Evolutionary conservation across 2,797 vertebrate species (phyloP), one percentile per base, ranked within the genome.

Genomic region (Gymnothorax reevesii): DNA sequence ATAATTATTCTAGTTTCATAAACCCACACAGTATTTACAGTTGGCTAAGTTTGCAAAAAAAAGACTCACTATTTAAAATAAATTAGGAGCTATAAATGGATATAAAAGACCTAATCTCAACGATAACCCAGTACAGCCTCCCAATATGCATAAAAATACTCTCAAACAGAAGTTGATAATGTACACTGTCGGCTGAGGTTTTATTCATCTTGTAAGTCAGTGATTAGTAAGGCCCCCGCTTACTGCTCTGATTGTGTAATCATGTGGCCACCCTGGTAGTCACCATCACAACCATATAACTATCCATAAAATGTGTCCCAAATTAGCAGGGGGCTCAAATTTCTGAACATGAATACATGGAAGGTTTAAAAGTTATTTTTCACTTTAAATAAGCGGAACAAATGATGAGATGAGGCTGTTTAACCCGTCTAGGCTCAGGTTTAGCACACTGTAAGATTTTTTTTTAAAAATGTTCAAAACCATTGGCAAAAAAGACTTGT

Each of bases 231-330:
- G 59, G 12, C 25, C 59, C 2, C n/a, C 7, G 12, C 82, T 83
- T 33, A 7, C 52, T 10, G 80, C 80, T 57, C 55, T 83, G 82
- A 83, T 83, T 83, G 59, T 60, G 60, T 83, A 55, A 57, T 60
- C 57, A 33, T 83, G 10, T 27, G 25, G 82, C 82, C 82, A 83
- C 55, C 13, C 54, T 57, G 49, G 27, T 25, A 7, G 82, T 83
- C 7, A 27, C 82, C 82, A 83, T 55, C 25, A 83, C 82, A 83
- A 83, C 82, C 82, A 13, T 83, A 57, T 83, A 83, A 83, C 82
- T 60, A 83, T 57, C 59, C 82, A 83, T 83, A 25, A 83, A 55
- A 57, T 83, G 55, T 25, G 60, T 83, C 82, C 82, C 82, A 59
- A 57, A 83, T 83, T 83, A 83, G 25, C 82, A 57, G 57, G n/a